phyloP scores from a whole-genome alignment of 1,140 invertebrate species.

The Solen grandis region DNA sequence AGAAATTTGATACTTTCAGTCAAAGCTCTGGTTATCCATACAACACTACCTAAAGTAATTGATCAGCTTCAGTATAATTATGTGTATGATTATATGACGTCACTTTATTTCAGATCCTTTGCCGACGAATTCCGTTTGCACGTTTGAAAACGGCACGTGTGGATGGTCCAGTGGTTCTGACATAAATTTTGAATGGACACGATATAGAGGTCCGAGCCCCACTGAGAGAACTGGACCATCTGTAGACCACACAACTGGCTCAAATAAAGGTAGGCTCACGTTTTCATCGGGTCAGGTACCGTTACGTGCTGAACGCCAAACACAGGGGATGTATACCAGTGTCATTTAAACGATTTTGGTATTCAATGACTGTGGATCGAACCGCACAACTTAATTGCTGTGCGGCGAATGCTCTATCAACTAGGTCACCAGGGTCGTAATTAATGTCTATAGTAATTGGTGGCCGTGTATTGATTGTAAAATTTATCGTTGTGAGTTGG shows the following conservation, averaged over 20 bases:
- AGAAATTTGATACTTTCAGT: too few relatives aligned
- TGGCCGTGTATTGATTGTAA: background rate
- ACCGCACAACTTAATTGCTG: background rate
- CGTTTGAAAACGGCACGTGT: slow-evolving; percentile 38
- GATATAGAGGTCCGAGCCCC: slow-evolving; percentile 3
- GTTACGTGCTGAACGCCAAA: background rate
- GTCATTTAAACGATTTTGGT: background rate
- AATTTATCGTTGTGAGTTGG: background rate
- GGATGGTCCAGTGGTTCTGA: slow-evolving; percentile 2
- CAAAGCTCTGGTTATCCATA: too few relatives aligned
- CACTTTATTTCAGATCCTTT: too few relatives aligned
- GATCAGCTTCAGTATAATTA: too few relatives aligned
- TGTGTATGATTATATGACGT: too few relatives aligned
- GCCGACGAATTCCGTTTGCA: slow-evolving; percentile 14
- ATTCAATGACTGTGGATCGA: background rate
- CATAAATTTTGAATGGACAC: slow-evolving; percentile 6
- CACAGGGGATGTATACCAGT: background rate
- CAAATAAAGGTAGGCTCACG: background rate
- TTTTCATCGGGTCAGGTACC: background rate
- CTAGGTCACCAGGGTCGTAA: background rate
- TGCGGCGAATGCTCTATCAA: background rate
- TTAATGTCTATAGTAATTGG: background rate
- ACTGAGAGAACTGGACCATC: slow-evolving; percentile 16
- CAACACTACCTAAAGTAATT: too few relatives aligned
- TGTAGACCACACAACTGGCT: slow-evolving; percentile 26